These are phyloP conservation scores for Syncerus caffer DNA, from an alignment of 2,797 vertebrate species.

Conservation along the genomic window DNA sequence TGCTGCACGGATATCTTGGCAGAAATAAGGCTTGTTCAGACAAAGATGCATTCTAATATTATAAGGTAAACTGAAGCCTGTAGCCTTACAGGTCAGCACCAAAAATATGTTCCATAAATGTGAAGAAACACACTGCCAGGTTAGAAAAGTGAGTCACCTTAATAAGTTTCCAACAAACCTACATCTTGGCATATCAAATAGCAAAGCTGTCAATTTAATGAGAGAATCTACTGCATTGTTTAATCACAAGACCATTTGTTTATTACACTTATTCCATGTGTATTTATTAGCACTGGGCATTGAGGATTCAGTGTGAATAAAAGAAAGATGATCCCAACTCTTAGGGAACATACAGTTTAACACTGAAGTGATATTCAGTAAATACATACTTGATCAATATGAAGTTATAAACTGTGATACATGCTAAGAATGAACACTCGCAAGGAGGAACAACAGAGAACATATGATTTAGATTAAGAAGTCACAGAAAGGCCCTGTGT, in stretches of 20 bases:
- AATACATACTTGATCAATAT: conserved; percentile 5
- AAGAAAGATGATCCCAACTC: background rate
- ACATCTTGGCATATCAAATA: background rate
- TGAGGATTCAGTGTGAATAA: background rate
- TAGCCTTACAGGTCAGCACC: conserved; percentile 1
- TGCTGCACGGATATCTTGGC: background rate
- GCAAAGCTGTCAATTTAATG: background rate
- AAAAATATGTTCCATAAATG: background rate
- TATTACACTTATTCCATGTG: background rate
- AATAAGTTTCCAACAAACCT: background rate
- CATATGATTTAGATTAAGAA: background rate
- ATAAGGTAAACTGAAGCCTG: conserved; percentile 45
- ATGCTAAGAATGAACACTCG: background rate
- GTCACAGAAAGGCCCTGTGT: background rate
- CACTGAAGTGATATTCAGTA: background rate
- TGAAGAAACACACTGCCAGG: conserved; percentile 2
- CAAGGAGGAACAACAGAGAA: background rate
- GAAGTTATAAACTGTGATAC: background rate
- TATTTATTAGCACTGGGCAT: background rate
- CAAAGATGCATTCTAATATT: conserved; percentile 26
- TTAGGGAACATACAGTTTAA: background rate
- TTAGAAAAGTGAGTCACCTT: background rate
- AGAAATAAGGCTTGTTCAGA: conserved; percentile 14
- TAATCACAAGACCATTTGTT: conserved; percentile 5
- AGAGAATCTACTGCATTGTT: background rate